phyloP scores from a whole-genome alignment of 2,113 vertebrate genomes.

The Hippocampus mohnikei region DNA sequence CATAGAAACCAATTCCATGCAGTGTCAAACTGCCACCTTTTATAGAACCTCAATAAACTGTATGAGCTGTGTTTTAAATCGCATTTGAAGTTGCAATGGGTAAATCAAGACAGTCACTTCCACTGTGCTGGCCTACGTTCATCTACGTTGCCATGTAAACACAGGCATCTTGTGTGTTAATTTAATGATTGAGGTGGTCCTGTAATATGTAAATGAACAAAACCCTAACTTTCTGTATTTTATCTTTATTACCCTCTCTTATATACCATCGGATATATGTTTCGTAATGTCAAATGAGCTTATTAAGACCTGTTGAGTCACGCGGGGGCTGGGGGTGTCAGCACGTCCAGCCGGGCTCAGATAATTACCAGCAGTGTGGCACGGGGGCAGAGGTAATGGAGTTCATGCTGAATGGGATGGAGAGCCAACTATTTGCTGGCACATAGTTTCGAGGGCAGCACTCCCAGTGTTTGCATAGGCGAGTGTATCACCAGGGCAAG shows the following conservation, averaged over 20 bases:
- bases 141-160: no score
- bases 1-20: neutral
- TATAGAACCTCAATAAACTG: neutral
- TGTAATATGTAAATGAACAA: neutral
- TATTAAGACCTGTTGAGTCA: constrained; percentile 13
- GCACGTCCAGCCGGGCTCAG: constrained; percentile 20
- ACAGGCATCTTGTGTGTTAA: no score
- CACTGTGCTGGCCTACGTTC: no score
- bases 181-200: neutral
- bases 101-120: no score
- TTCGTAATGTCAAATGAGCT: neutral
- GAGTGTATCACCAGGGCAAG: constrained; percentile 16
- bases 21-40: no score
- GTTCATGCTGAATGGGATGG: constrained; percentile 51
- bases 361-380: constrained; percentile 23
- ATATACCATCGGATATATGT: neutral
- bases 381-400: constrained; percentile 41
- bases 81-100: no score
- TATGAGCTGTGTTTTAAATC: neutral
- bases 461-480: constrained; percentile 33
- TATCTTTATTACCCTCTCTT: neutral
- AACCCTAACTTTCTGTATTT: neutral
- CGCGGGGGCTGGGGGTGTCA: constrained; percentile 5
- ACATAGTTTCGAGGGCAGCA: constrained; percentile 41
- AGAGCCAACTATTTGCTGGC: constrained; percentile 42